phyloP scores from a whole-genome alignment of 2,797 vertebrate species.

The Phalloptychus januarius region DNA sequence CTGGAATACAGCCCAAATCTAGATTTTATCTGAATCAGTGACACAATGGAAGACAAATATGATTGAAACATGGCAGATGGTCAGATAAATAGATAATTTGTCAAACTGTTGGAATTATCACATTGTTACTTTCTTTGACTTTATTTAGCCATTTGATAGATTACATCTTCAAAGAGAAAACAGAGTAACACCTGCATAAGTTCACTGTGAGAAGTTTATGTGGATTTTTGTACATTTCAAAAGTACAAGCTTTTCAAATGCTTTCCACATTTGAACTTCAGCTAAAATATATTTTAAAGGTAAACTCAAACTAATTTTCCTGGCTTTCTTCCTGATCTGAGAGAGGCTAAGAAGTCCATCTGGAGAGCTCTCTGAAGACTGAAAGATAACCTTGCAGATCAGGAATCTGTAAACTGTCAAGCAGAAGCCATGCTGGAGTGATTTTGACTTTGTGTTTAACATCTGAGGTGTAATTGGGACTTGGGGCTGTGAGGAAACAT shows the following conservation, averaged over 20 bases:
- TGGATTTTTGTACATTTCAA: background rate
- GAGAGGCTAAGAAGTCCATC: background rate
- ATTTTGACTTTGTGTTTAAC: background rate
- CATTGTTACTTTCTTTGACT: background rate
- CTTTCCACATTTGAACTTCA: background rate
- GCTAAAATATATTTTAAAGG: background rate
- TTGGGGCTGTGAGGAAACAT: background rate
- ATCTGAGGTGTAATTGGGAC: background rate
- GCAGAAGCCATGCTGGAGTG: background rate
- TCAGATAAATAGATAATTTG: background rate
- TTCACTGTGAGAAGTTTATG: background rate
- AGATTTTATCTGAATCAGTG: background rate
- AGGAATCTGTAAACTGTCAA: background rate
- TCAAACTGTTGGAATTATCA: background rate
- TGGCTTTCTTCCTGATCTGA: background rate
- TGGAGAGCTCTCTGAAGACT: slow-evolving; percentile 2
- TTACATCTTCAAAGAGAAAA: background rate
- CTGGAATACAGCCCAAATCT: background rate
- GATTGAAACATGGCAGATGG: background rate
- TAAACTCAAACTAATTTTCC: background rate
- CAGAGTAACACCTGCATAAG: background rate
- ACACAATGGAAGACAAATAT: background rate
- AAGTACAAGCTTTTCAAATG: background rate
- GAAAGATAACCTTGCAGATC: slow-evolving; percentile 12
- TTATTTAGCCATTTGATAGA: background rate